phyloP scores from a whole-genome alignment of 2,888 invertebrate genomes.

The Dascillus cervinus region DNA sequence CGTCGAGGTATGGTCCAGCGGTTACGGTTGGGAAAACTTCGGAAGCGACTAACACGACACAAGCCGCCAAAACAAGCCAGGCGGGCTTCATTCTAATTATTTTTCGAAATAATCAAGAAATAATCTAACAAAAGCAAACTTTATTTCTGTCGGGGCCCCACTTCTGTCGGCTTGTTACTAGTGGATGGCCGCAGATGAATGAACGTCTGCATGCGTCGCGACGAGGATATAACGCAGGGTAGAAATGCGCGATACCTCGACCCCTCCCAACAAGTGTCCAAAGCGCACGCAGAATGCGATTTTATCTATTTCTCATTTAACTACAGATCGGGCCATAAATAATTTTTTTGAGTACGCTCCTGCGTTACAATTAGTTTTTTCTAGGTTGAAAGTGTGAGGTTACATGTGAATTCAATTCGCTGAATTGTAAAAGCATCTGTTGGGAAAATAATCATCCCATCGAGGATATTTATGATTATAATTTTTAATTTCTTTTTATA shows the following conservation, averaged over 20 bases:
- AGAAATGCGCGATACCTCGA: slow-evolving; percentile 30
- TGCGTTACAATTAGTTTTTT: too few relatives aligned
- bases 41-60: slow-evolving; percentile 33
- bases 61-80: slow-evolving; percentile 35
- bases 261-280: slow-evolving; percentile 19
- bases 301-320: slow-evolving; percentile 4
- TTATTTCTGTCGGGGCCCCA: slow-evolving; percentile 13
- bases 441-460: too few relatives aligned
- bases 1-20: slow-evolving; percentile 36
- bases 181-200: slow-evolving; percentile 28
- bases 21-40: slow-evolving; percentile 28
- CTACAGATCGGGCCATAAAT: too few relatives aligned
- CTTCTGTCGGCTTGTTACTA: slow-evolving; percentile 20
- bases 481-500: too few relatives aligned
- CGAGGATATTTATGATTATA: too few relatives aligned
- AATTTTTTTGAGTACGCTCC: too few relatives aligned
- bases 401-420: too few relatives aligned
- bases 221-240: slow-evolving; percentile 27
- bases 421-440: too few relatives aligned
- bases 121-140: slow-evolving; percentile 26
- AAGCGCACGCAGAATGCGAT: slow-evolving; percentile 18
- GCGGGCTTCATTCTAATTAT: slow-evolving; percentile 38
- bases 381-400: too few relatives aligned
- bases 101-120: slow-evolving; percentile 20
- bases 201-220: slow-evolving; percentile 29